Evolutionary conservation across 2,797 vertebrate species (phyloP).

Genomic region (Acomys russatus): DNA sequence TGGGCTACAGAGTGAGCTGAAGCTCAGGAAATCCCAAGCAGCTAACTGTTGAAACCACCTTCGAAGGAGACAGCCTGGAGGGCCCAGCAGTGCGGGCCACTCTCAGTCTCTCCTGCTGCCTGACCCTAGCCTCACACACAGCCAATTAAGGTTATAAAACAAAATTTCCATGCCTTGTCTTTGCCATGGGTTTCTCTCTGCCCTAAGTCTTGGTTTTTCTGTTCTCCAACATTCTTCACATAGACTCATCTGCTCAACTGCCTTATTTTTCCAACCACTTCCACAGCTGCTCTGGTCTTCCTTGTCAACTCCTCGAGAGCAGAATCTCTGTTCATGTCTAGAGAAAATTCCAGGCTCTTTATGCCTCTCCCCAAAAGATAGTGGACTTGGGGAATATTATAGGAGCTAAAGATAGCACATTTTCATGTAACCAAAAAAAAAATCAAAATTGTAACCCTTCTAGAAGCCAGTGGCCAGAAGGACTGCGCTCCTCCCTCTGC

Average conservation of each 20-base stretch:
- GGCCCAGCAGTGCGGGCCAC: background rate
- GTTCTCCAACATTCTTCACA: background rate
- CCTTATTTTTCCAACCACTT: background rate
- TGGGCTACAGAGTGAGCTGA: background rate
- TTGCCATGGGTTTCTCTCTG: background rate
- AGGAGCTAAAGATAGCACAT: background rate
- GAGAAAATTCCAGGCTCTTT: constrained; percentile 6
- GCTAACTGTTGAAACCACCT: background rate
- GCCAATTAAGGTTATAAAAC: background rate
- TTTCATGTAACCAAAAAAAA: background rate
- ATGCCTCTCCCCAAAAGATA: background rate
- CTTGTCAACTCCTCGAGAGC: background rate
- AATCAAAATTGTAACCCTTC: background rate
- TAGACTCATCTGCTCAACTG: background rate
- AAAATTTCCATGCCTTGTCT: background rate
- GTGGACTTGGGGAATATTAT: background rate
- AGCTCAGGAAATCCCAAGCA: background rate
- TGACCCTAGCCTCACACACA: background rate
- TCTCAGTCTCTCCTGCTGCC: background rate
- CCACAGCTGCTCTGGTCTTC: background rate
- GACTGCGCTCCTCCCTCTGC: background rate
- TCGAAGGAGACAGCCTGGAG: background rate
- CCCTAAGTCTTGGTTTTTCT: background rate
- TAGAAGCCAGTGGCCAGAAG: background rate
- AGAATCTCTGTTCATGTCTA: background rate